Percentiles rank a stretch among this genome's conserved stretches.
phyloP scores from a whole-genome alignment of 2,888 invertebrate species.

The Alloplasta piceator region DNA sequence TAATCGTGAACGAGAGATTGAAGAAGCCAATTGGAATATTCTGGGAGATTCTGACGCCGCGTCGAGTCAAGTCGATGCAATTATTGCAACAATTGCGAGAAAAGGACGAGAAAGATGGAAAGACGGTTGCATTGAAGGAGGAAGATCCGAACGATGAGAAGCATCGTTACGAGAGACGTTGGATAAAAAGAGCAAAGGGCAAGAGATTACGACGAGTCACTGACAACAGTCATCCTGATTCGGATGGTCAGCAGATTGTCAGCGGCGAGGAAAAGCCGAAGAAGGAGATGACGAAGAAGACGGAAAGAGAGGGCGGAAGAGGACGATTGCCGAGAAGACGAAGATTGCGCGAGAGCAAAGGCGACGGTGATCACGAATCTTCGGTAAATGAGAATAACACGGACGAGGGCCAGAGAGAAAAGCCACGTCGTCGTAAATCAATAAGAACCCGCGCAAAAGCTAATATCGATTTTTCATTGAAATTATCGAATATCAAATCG shows the following conservation, averaged over 20 bases:
- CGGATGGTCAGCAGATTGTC: conserved; percentile 33
- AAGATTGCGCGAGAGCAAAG: conserved; percentile 67
- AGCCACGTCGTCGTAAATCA: conserved; percentile 73
- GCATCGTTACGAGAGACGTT: conserved; percentile 76
- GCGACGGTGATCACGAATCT: conserved; percentile 72
- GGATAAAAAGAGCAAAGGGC: conserved; percentile 52
- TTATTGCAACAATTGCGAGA: conserved; percentile 89
- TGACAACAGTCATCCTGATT: conserved; percentile 38
- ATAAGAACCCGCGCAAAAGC: conserved; percentile 77
- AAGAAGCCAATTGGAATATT: conserved; percentile 90
- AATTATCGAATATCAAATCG: conserved; percentile 89
- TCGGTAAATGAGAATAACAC: conserved; percentile 82
- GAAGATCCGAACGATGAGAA: conserved; percentile 89
- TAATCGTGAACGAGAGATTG: conserved; percentile 85
- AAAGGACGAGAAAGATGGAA: conserved; percentile 88
- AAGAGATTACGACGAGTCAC: conserved; percentile 54
- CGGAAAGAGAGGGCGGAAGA: conserved; percentile 58
- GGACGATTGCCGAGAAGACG: conserved; percentile 68
- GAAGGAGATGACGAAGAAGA: conserved; percentile 50
- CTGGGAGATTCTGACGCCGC: conserved; percentile 91
- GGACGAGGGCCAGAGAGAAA: conserved; percentile 80
- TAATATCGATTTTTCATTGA: conserved; percentile 86
- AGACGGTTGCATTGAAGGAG: conserved; percentile 87
- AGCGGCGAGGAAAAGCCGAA: conserved; percentile 52
- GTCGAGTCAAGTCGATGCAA: conserved; percentile 89